Base-by-base conservation (phyloP, 2,113 vertebrate genomes). In the Burhinus bistriatus region DNA sequence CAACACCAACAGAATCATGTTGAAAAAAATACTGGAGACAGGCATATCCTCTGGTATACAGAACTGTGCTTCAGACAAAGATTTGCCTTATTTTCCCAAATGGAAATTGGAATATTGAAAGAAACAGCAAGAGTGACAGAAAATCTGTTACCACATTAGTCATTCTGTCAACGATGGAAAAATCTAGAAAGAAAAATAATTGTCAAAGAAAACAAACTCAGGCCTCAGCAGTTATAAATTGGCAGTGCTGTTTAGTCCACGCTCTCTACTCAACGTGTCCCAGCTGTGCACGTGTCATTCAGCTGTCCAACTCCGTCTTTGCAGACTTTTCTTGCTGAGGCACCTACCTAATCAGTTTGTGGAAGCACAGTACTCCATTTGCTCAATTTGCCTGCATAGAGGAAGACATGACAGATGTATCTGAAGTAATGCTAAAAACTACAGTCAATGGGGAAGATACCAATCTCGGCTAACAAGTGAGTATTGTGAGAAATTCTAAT, bases 151-250 rank as follows among this genome's bases (percentile, higher is more conserved):
- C 49, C 26, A 77, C 26, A 64, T 93, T 91, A 94, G 55, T 84
- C 90, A 94, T 91, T 91, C 90, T 96, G 83, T 88, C 87, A 90
- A 73, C 54, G 55, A 87, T 34, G 16, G 83, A 90, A 92, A 97
- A 92, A 77, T 64, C 15, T 80, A 80, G 69, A 62, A 91, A 91
- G 29, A 83, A 90, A 95, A 83, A 85, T 51, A 89, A 71, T 73
- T 95, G 59, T 36, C 42, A 51, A 90, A 83, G 51, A 86, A 83
- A 97, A 71, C 76, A 49, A 83, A 47, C n/a, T 57, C 45, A 62
- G 27, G 47, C 22, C 44, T 87, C 68, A 32, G 32, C 51, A 62
- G 57, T 71, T 32, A 45, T 71, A 96, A 95, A 95, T 52, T 82
- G 57, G 30, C 55, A 62, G n/a, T 54, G 34, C 17, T 72, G 27